A percentile compares a stretch with the other conserved stretches of the same genome.
phyloP scores from a whole-genome alignment of 1,140 invertebrate genomes.

The Andrena cerasifolii region DNA sequence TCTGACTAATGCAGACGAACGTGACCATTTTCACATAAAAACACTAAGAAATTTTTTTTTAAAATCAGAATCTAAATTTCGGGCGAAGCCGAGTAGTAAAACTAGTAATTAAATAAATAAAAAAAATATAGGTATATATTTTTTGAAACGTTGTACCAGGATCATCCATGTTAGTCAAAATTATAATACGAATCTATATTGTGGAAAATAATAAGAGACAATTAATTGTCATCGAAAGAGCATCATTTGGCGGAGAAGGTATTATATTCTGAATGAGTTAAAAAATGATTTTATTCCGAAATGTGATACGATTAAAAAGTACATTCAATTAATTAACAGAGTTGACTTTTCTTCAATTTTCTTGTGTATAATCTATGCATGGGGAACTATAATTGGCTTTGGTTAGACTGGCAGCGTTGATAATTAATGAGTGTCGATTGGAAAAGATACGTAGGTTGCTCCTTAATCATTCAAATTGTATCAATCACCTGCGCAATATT shows the following conservation, averaged over 20 bases:
- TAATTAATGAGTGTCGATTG: slow-evolving; percentile 11
- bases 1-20: no score
- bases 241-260: slow-evolving; percentile 26
- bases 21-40: no score
- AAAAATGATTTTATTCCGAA: background rate
- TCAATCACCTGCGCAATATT: slow-evolving; percentile 64
- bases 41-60: no score
- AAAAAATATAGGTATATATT: no score
- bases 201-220: slow-evolving; percentile 16
- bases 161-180: background rate
- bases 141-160: no score
- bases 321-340: background rate
- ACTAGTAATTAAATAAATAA: no score
- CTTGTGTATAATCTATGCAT: no score
- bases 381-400: no score
- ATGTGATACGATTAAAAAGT: background rate
- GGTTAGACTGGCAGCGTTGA: slow-evolving; percentile 39
- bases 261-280: background rate
- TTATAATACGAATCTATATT: background rate
- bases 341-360: no score
- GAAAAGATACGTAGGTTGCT: slow-evolving; percentile 40
- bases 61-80: no score
- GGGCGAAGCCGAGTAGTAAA: no score
- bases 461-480: slow-evolving; percentile 50
- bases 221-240: slow-evolving; percentile 17